Percentiles rank a stretch among this genome's conserved stretches.
Evolutionary conservation across 2,113 vertebrate genomes (phyloP).

Genomic region (Melospiza melodia): DNA sequence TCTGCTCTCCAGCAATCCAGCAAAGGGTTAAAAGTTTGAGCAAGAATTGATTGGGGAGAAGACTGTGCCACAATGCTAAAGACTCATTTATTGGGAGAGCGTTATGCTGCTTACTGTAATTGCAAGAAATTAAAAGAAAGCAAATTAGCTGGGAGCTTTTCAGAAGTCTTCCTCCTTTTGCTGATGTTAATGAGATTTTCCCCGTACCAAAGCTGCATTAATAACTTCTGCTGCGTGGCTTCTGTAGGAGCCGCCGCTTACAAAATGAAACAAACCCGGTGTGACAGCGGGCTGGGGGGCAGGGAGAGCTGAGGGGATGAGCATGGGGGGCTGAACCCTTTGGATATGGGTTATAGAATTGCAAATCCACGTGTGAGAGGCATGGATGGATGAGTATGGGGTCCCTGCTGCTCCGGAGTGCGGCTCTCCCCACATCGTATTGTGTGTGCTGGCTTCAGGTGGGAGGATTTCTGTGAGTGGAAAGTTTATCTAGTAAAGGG

Average conservation of each 20-base stretch:
- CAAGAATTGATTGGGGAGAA: not conserved
- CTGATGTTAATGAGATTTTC: constrained; percentile 68
- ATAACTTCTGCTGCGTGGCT: constrained; percentile 43
- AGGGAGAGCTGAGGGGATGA: accelerated
- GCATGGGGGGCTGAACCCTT: not conserved
- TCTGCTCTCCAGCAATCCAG: not conserved
- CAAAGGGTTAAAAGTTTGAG: constrained; percentile 33
- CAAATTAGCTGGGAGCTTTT: constrained; percentile 62
- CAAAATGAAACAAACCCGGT: not conserved
- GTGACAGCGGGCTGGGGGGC: not conserved
- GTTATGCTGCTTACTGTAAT: constrained; percentile 57
- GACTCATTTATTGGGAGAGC: constrained; percentile 47
- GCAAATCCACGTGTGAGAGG: not conserved
- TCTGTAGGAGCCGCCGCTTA: not conserved
- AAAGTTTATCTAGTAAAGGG: not conserved
- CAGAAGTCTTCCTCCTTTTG: constrained; percentile 63
- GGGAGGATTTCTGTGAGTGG: not conserved
- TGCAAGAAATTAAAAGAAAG: constrained; percentile 69
- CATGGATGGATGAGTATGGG: accelerated
- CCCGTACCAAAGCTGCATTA: constrained; percentile 33
- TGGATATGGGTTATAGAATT: accelerated
- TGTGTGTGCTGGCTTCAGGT: accelerated
- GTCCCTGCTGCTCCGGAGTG: accelerated
- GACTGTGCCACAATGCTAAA: constrained; percentile 13
- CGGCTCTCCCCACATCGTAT: accelerated